phyloP scores from a whole-genome alignment of 2,113 vertebrate species.

The Talpa occidentalis region DNA sequence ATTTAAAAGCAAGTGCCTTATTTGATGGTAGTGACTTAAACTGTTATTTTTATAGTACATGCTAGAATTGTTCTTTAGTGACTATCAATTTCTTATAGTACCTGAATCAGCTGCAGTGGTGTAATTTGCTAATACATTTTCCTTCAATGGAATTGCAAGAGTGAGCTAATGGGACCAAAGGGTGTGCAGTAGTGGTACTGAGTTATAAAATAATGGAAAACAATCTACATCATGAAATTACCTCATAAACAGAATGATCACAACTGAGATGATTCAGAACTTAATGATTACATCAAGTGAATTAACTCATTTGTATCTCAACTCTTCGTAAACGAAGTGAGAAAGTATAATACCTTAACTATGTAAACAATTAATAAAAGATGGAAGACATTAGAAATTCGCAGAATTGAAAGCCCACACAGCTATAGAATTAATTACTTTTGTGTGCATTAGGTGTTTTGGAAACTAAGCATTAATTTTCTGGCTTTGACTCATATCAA shows the following conservation, averaged over 20 bases:
- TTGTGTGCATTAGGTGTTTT: constrained; percentile 82
- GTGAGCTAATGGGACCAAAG: constrained; percentile 66
- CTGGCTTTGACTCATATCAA: constrained; percentile 83
- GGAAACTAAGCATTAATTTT: constrained; percentile 84
- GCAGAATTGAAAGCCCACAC: constrained; percentile 81
- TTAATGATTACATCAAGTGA: constrained; percentile 72
- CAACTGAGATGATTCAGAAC: constrained; percentile 66
- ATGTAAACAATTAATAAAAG: constrained; percentile 84
- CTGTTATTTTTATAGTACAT: constrained; percentile 45
- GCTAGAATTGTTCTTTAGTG: constrained; percentile 33
- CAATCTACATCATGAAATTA: constrained; percentile 67
- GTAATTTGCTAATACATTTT: constrained; percentile 46
- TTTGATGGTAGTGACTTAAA: constrained; percentile 50
- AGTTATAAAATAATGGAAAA: constrained; percentile 73
- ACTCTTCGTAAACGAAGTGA: constrained; percentile 65
- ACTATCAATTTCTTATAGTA: constrained; percentile 38
- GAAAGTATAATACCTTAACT: constrained; percentile 77
- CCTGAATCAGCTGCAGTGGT: constrained; percentile 33
- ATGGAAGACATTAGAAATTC: constrained; percentile 69
- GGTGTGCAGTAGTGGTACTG: constrained; percentile 60
- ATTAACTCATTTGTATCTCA: constrained; percentile 75
- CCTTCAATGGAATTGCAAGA: constrained; percentile 47
- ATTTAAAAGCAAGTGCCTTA: neutral
- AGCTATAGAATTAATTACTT: constrained; percentile 84
- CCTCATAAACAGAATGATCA: constrained; percentile 60